Evolutionary conservation across 2,113 vertebrate genomes (phyloP).

Genomic region (Zeus faber): DNA sequence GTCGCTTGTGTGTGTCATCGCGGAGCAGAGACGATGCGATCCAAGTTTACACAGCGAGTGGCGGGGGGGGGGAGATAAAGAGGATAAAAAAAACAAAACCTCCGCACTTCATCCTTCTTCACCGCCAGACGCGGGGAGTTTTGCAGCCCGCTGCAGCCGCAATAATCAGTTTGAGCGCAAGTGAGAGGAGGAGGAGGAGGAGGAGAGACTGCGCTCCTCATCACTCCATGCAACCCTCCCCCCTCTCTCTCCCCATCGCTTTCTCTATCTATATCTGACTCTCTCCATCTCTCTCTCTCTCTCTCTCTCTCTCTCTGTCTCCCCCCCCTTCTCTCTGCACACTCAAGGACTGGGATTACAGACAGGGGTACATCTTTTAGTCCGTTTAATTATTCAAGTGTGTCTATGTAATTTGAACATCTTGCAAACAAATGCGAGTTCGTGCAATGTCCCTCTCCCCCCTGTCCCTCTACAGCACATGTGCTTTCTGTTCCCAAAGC

Average conservation of each 20-base stretch:
- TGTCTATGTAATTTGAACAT: too few species aligned
- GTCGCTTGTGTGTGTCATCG: slow-evolving; percentile 31
- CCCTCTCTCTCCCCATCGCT: slow-evolving; percentile 10
- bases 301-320: background rate
- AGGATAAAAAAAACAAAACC: slow-evolving; percentile 10
- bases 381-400: too few species aligned
- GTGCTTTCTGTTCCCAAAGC: too few species aligned
- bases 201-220: background rate
- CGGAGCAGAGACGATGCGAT: slow-evolving; percentile 1
- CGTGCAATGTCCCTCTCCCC: too few species aligned
- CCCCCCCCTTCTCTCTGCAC: background rate
- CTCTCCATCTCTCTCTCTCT: background rate
- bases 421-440: too few species aligned
- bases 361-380: too few species aligned
- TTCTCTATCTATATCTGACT: slow-evolving; percentile 1
- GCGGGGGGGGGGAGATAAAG: background rate
- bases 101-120: slow-evolving; percentile 33
- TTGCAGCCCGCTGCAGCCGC: slow-evolving; percentile 50
- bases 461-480: too few species aligned
- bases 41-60: slow-evolving; percentile 53
- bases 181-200: background rate
- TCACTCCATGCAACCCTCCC: slow-evolving; percentile 5
- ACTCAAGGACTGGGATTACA: too few species aligned
- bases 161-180: slow-evolving; percentile 49
- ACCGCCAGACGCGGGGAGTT: slow-evolving; percentile 47